Percentiles rank a stretch among this genome's conserved stretches.
Conservation (phyloP, 2,797 vertebrate genomes). For the Pipistrellus pygmaeus region DNA sequence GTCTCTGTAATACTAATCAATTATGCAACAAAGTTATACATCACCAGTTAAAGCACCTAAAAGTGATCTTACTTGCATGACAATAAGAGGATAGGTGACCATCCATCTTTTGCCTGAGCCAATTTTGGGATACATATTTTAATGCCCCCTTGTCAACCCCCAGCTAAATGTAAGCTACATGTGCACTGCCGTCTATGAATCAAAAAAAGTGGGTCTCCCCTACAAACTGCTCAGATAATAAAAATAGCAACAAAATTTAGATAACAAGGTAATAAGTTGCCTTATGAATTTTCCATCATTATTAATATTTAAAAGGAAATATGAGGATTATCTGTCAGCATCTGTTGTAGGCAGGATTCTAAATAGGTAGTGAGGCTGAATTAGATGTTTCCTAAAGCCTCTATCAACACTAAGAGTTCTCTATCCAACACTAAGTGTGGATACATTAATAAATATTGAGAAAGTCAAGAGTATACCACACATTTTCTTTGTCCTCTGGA, state of each 20-base stretch:
- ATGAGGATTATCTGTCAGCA: slow-evolving; percentile 37
- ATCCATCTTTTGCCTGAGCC: slow-evolving; percentile 26
- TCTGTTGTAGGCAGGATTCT: background rate
- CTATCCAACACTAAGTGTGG: background rate
- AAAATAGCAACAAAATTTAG: slow-evolving; percentile 33
- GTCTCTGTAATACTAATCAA: slow-evolving; percentile 29
- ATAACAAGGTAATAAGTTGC: background rate
- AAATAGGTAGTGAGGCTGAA: slow-evolving; percentile 21
- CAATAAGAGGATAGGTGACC: background rate
- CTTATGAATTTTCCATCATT: background rate
- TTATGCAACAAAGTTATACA: slow-evolving; percentile 35
- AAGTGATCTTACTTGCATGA: background rate
- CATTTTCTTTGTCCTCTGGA: background rate
- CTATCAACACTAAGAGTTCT: background rate
- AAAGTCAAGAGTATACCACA: slow-evolving; percentile 36
- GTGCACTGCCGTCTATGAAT: background rate
- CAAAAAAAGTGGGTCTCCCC: background rate
- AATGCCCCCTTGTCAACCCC: background rate
- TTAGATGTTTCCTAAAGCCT: background rate
- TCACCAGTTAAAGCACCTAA: background rate
- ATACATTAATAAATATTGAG: background rate
- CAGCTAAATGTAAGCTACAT: background rate
- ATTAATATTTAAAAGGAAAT: slow-evolving; percentile 46
- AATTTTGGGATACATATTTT: slow-evolving; percentile 16
- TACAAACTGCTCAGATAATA: background rate